Conservation (phyloP, 2,797 vertebrate species). For the Arctocebus calabarensis region DNA sequence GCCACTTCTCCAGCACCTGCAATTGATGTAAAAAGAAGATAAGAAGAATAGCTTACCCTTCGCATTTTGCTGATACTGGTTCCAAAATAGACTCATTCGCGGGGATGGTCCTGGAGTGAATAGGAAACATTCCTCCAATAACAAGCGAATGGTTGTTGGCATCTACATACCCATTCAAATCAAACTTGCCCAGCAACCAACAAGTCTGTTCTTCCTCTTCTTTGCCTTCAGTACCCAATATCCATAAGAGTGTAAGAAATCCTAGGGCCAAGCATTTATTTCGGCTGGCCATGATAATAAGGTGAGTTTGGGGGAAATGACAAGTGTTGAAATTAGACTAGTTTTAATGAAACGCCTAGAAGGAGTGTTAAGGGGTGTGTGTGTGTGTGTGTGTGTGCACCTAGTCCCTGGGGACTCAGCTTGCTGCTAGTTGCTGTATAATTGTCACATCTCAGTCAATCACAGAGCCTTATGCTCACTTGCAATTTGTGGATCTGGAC, state of each 20-base stretch:
- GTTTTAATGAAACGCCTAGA: constrained; percentile 51
- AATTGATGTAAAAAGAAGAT: background rate
- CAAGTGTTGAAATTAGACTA: constrained; percentile 43
- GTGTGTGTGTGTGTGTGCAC: background rate
- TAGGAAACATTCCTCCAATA: constrained; percentile 92
- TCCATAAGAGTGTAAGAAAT: constrained; percentile 82
- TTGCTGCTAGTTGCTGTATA: constrained; percentile 48
- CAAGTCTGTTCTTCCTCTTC: constrained; percentile 86
- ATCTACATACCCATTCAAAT: constrained; percentile 91
- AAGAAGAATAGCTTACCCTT: constrained; percentile 88
- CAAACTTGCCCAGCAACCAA: constrained; percentile 93
- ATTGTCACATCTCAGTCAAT: constrained; percentile 57
- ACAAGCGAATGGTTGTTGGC: constrained; percentile 90
- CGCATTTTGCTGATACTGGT: constrained; percentile 90
- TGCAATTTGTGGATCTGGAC: constrained; percentile 30
- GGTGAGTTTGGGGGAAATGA: constrained; percentile 10
- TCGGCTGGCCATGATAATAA: constrained; percentile 62
- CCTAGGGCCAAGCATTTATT: constrained; percentile 82
- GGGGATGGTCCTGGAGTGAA: constrained; percentile 89
- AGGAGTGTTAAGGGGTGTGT: background rate
- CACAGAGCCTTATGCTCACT: background rate
- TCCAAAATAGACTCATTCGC: constrained; percentile 86
- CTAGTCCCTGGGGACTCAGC: constrained; percentile 39
- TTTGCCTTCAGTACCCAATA: constrained; percentile 59
- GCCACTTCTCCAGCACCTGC: no score